Evolutionary conservation across 2,797 vertebrate species (phyloP).

Genomic region (Mergus octosetaceus): DNA sequence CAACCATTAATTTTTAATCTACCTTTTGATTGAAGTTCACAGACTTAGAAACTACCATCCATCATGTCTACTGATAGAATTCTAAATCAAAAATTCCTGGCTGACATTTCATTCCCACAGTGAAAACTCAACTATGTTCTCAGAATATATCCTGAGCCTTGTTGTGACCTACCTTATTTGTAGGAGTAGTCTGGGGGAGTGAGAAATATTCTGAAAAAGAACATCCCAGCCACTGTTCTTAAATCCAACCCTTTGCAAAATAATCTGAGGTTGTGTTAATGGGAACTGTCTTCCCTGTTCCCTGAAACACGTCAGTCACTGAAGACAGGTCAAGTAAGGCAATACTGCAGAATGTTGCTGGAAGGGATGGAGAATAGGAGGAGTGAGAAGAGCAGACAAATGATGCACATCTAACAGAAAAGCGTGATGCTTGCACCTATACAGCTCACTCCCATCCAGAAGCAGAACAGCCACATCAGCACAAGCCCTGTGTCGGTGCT

Average conservation of each 20-base stretch:
- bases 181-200: neutral
- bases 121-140: neutral
- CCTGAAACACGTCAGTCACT: neutral
- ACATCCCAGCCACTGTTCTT: neutral
- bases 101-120: neutral
- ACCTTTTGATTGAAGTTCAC: neutral
- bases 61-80: neutral
- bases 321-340: neutral
- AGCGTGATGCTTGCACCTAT: rapidly evolving
- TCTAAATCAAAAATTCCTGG: neutral
- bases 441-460: neutral
- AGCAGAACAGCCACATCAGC: neutral
- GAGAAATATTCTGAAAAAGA: neutral
- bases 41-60: neutral
- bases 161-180: neutral
- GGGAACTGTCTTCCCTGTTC: neutral
- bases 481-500: neutral
- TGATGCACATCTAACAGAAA: neutral
- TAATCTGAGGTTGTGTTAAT: neutral
- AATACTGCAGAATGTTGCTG: neutral
- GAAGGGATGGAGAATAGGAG: neutral
- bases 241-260: neutral
- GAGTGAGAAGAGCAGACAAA: neutral
- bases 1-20: constrained; percentile 4
- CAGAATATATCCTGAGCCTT: neutral